Evolutionary conservation across 2,113 vertebrate species (phyloP).

Genomic region (Xiphophorus hellerii): DNA sequence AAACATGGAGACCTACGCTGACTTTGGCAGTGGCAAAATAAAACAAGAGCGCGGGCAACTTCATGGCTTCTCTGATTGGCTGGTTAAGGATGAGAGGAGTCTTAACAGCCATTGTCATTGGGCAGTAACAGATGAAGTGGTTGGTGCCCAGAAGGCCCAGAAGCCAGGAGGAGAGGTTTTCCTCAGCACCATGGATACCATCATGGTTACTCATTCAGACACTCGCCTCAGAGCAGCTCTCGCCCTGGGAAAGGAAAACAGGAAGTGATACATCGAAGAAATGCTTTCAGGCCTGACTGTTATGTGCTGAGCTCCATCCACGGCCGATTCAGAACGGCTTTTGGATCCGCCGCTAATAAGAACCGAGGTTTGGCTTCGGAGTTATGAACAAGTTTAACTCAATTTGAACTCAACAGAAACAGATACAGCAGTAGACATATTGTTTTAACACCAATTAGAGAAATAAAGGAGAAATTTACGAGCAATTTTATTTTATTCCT

Average conservation of each 20-base stretch:
- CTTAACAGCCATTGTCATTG: conserved; percentile 47
- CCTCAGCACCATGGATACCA: conserved; percentile 76
- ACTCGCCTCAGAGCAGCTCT: conserved; percentile 47
- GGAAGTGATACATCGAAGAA: conserved; percentile 69
- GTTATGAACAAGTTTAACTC: background rate
- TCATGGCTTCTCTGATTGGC: conserved; percentile 56
- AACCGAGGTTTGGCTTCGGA: background rate
- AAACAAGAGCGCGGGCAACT: conserved; percentile 46
- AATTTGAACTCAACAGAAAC: background rate
- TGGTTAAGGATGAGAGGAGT: conserved; percentile 37
- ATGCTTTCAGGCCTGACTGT: conserved; percentile 58
- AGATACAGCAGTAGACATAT: background rate
- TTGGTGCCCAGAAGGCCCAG: conserved; percentile 47
- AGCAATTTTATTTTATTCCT: too few relatives aligned
- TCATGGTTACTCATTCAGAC: conserved; percentile 74
- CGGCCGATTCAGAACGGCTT: conserved; percentile 13
- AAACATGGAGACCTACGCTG: conserved; percentile 35
- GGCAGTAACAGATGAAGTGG: conserved; percentile 61
- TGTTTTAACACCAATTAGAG: too few relatives aligned
- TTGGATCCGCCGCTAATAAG: conserved; percentile 2
- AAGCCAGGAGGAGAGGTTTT: conserved; percentile 58
- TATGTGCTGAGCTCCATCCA: conserved; percentile 54
- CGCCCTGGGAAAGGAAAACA: conserved; percentile 80
- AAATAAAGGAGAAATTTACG: too few relatives aligned
- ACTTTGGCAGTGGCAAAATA: conserved; percentile 57